Percentiles rank a stretch among this genome's conserved stretches.
Conservation (phyloP, 2,113 vertebrate genomes). For the Rhipidura dahli region DNA sequence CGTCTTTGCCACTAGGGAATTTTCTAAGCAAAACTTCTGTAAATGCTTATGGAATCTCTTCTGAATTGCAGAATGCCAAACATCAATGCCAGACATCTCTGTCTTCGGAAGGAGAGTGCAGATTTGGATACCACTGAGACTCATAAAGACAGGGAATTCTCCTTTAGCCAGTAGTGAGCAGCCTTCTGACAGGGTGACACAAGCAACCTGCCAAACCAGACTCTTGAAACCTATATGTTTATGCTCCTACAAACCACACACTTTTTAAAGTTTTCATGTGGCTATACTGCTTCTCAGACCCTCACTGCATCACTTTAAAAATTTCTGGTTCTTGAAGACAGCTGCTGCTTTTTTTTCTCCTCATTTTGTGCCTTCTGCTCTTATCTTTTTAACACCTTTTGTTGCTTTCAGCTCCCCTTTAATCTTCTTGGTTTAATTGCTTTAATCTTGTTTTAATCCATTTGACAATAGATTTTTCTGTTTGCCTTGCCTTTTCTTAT, state of each 20-base stretch:
- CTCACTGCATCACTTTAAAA: not conserved
- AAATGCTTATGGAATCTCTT: not conserved
- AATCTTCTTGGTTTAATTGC: not conserved
- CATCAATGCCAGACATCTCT: not conserved
- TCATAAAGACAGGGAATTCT: not conserved
- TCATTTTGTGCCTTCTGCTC: not conserved
- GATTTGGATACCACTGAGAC: not conserved
- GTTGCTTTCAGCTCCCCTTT: not conserved
- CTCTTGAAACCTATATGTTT: not conserved
- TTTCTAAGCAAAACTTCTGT: not conserved
- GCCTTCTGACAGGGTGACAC: not conserved
- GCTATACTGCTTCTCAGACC: not conserved
- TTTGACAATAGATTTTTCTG: not conserved
- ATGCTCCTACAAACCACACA: not conserved
- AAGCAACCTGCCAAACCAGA: not conserved
- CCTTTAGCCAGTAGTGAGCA: not conserved
- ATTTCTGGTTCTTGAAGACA: not conserved
- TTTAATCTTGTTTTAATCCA: not conserved
- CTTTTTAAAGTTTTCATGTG: not conserved
- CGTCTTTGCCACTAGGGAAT: not conserved
- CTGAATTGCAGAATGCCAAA: not conserved
- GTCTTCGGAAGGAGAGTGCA: not conserved
- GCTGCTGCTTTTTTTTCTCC: not conserved
- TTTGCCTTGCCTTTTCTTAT: not conserved
- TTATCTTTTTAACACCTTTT: not conserved